Evolutionary conservation across 1,140 invertebrate species (phyloP).

Genomic region (Calephelis nemesis): DNA sequence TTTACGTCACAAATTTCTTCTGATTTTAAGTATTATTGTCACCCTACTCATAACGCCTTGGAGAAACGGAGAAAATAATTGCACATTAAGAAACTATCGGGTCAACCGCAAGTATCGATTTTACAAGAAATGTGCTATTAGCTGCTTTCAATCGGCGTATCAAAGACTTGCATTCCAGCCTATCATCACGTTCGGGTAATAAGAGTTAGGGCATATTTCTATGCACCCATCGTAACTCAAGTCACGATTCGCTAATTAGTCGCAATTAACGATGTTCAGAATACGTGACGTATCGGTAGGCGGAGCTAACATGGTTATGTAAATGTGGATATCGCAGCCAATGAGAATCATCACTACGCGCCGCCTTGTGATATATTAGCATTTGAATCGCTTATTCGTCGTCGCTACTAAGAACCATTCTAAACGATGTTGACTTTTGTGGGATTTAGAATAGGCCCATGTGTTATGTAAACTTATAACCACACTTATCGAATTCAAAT

Average conservation of each 20-base stretch:
- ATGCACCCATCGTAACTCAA: slow-evolving; percentile 38
- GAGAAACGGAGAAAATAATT: slow-evolving; percentile 35
- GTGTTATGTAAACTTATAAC: slow-evolving; percentile 57
- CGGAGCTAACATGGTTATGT: slow-evolving; percentile 60
- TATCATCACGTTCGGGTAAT: slow-evolving; percentile 33
- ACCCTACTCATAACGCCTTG: slow-evolving; percentile 15
- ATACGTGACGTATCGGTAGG: slow-evolving; percentile 61
- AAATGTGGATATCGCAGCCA: slow-evolving; percentile 71
- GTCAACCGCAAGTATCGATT: slow-evolving; percentile 25
- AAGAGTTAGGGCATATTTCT: slow-evolving; percentile 41
- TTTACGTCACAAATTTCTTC: too few relatives aligned
- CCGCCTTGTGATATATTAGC: slow-evolving; percentile 76
- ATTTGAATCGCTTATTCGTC: slow-evolving; percentile 75
- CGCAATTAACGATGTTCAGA: slow-evolving; percentile 67
- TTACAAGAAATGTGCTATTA: slow-evolving; percentile 15
- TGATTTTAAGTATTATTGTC: too few relatives aligned
- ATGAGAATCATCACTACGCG: slow-evolving; percentile 63
- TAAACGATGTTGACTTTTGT: slow-evolving; percentile 53
- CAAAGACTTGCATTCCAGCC: slow-evolving; percentile 17
- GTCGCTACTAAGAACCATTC: slow-evolving; percentile 41
- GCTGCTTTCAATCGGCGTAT: slow-evolving; percentile 12
- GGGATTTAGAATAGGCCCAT: slow-evolving; percentile 49
- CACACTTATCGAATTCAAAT: slow-evolving; percentile 47
- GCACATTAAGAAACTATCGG: slow-evolving; percentile 36
- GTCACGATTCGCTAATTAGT: slow-evolving; percentile 68